Conservation (phyloP, 23 tunicate species). For the Styela clava region DNA sequence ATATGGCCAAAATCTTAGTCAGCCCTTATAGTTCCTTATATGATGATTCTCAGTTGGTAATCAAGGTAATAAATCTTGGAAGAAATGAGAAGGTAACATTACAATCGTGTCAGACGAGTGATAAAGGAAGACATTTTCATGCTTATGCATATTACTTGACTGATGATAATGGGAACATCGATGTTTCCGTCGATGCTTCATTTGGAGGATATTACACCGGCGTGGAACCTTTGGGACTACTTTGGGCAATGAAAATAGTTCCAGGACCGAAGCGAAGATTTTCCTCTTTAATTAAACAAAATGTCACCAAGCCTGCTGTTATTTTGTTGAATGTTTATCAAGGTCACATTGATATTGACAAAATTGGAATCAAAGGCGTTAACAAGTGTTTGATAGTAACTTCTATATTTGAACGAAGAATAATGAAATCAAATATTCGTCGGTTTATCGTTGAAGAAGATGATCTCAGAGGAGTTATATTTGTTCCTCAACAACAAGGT, state of each 20-base stretch:
- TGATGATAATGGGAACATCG: background rate
- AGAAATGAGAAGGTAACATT: background rate
- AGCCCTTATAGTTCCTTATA: background rate
- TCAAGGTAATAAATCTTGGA: background rate
- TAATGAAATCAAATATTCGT: background rate
- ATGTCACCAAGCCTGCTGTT: background rate
- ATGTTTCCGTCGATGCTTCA: background rate
- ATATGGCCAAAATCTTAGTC: background rate
- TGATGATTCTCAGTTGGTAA: background rate
- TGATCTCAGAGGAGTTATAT: background rate
- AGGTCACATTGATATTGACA: background rate
- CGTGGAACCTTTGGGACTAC: conserved; percentile 18
- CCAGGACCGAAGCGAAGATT: background rate
- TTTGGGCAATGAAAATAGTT: conserved; percentile 15
- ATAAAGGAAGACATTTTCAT: conserved; percentile 1
- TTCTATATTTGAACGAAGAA: conserved; percentile 3
- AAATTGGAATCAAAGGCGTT: background rate
- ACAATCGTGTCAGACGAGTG: background rate
- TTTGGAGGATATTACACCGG: conserved; percentile 30
- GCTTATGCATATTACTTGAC: conserved; percentile 4
- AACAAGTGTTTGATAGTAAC: background rate
- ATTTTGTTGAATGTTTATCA: background rate
- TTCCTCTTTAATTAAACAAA: background rate
- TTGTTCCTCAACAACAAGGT: conserved; percentile 16
- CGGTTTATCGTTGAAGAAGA: background rate